Base-by-base conservation (phyloP, 2,113 vertebrate genomes). In the Phrynosoma platyrhinos region DNA sequence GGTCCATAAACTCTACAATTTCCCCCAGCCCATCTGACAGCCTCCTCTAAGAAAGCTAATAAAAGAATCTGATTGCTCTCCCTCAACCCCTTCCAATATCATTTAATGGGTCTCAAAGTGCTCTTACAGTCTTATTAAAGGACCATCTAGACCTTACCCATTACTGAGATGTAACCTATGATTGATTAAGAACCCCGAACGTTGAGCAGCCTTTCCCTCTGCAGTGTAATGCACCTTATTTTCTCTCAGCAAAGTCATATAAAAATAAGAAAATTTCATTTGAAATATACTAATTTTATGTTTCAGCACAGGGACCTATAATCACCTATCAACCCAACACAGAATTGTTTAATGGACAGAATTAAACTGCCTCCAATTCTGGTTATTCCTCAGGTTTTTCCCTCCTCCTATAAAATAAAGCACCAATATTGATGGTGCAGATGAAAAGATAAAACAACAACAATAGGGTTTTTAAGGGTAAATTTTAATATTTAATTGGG, bases 401-500 rank as follows among this genome's bases (percentile, higher is more conserved):
- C 30, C 36, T 23, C 78, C 91, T 21, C 14, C 62, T 79, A 89
- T 5, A 71, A 25, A 81, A 82, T 47, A 27, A 77, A 85, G 21
- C 16, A 77, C 9, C 55, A 8, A 27, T 64, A 40, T 25, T 79
- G 80, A 66, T 32, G 6, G 27, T 80, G 66, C 30, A 81, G 23
- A 5, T 71, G 36, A 40, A 85, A 66, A 40, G 86, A 89, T n/a
- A 25, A 58, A 80, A 55, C 52, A 81, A 27, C 16, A 40, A 81
- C n/a, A n/a, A 21, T 79, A 5, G 47, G 83, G 64, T 25, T 87
- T 69, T 85, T 21, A 32, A 62, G 42, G n/a, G n/a, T n/a, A n/a
- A n/a, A n/a, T n/a, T n/a, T n/a, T n/a, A n/a, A n/a, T 85, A 94
- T 84, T 90, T 89, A 32, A 89, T 84, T 88, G 80, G 82, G 23